Base-by-base conservation (phyloP, 2,888 invertebrate genomes). In the Timema cristinae region DNA sequence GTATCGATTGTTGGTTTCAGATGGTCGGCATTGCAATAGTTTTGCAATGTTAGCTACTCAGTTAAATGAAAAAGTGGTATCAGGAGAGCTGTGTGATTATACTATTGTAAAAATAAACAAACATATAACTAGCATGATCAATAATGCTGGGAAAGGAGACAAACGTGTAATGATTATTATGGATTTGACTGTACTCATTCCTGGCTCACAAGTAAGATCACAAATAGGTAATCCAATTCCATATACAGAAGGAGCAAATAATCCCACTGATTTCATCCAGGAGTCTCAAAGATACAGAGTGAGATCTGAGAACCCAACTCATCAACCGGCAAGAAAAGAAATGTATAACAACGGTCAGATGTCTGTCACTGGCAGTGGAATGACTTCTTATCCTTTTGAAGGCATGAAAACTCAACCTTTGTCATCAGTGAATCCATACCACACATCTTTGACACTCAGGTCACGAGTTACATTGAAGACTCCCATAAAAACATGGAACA, bases 11-110 rank as follows among this genome's bases (percentile, higher is more conserved):
- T 84, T 96, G 0, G 86, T 97, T 11, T 96, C 97, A 0, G 97
- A 97, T 86, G 96, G 97, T 0, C 86, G 88, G 76, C 87, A 91
- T 81, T 87, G 89, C 5, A 91, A 92, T 79, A 94, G 94, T 71
- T 94, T 93, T 82, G 95, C 95, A 0, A 96, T 98, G 95, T 84
- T 97, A 73, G 95, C 95, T 0, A 93, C 94, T 9, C 92, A 93
- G 79, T 82, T 91, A 10, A 93, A 92, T 80, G 85, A 87, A 71
- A 85, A 88, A 80, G 84, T 91, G 73, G 85, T 86, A 49, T 85
- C 86, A 13, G 90, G 89, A 6, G 86, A 90, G 75, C 83, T 95
- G 13, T 87, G 88, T 0, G 91, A 91, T 76, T 87, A 86, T 78
- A 89, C 94, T 0, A 89, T 97, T 67, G 89, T 97, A 47, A 87